Evolutionary conservation across 2,888 invertebrate species (phyloP).

Genomic region (Himalopsyche japonica): DNA sequence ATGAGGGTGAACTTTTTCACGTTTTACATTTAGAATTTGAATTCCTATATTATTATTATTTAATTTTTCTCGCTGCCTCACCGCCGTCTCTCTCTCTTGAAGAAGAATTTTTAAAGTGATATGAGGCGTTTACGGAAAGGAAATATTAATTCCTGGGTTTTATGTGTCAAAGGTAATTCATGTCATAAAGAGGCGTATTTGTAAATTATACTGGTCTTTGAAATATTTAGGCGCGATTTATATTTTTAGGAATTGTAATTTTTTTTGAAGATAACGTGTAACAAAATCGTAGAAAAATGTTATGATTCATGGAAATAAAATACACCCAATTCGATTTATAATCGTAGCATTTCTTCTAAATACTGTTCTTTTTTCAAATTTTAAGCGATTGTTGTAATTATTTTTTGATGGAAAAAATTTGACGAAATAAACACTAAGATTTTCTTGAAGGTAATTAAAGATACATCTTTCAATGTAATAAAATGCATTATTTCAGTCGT

Average conservation of each 20-base stretch:
- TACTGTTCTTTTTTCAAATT: too few species aligned
- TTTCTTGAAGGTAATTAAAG: too few species aligned
- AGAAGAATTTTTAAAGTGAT: conserved; percentile 36
- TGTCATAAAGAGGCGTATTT: conserved; percentile 34
- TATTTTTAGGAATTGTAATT: neutral
- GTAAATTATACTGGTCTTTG: conserved; percentile 35
- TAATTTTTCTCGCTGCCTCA: conserved; percentile 7
- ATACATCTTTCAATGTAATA: too few species aligned
- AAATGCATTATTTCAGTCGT: too few species aligned
- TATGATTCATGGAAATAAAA: too few species aligned
- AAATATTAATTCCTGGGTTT: conserved; percentile 36
- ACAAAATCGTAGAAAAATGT: neutral
- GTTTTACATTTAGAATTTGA: conserved; percentile 33
- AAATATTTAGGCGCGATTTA: neutral
- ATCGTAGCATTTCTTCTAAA: too few species aligned
- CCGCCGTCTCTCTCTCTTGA: neutral
- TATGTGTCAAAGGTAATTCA: conserved; percentile 36
- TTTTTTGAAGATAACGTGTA: neutral
- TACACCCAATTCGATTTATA: too few species aligned
- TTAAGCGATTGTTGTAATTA: too few species aligned
- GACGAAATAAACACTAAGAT: too few species aligned
- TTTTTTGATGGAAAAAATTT: too few species aligned
- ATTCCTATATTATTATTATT: conserved; percentile 21
- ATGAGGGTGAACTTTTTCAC: conserved; percentile 39
- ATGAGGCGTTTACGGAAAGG: conserved; percentile 33